A percentile compares a stretch with the other conserved stretches of the same genome.
Conservation (phyloP, 2,888 invertebrate species). For the Drosophila hamatofila region DNA sequence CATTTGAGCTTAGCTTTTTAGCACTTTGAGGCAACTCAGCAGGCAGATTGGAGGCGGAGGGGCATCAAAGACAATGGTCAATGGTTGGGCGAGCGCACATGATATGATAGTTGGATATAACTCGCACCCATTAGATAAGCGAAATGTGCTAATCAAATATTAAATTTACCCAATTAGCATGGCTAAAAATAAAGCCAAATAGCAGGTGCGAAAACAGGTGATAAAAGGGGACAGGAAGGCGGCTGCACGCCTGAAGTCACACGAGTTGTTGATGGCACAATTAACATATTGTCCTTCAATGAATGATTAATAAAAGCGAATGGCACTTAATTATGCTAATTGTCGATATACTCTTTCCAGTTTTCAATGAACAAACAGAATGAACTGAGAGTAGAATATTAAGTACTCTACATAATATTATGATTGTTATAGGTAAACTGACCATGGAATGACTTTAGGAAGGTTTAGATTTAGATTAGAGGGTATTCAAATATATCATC, state of each 20-base stretch:
- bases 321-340: conserved; percentile 52
- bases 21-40: conserved; percentile 48
- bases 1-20: conserved; percentile 52
- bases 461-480: not conserved
- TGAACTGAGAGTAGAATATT: not conserved
- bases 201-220: not conserved
- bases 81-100: not conserved
- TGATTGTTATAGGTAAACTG: too few relatives aligned
- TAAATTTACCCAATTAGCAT: conserved; percentile 42
- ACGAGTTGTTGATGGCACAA: conserved; percentile 26
- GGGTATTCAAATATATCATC: not conserved
- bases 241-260: conserved; percentile 30
- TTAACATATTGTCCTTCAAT: conserved; percentile 48
- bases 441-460: not conserved
- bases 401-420: not conserved
- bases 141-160: conserved; percentile 45
- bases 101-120: conserved; percentile 16
- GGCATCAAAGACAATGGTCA: not conserved
- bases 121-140: conserved; percentile 17
- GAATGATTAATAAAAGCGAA: conserved; percentile 41
- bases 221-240: not conserved
- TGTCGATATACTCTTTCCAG: conserved; percentile 24
- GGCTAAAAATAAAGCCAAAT: conserved; percentile 17
- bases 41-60: not conserved
- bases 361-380: conserved; percentile 7